A percentile compares a stretch with the other conserved stretches of the same genome.
Evolutionary conservation across 2,113 vertebrate species (phyloP).

Genomic region (Phoxinus phoxinus): DNA sequence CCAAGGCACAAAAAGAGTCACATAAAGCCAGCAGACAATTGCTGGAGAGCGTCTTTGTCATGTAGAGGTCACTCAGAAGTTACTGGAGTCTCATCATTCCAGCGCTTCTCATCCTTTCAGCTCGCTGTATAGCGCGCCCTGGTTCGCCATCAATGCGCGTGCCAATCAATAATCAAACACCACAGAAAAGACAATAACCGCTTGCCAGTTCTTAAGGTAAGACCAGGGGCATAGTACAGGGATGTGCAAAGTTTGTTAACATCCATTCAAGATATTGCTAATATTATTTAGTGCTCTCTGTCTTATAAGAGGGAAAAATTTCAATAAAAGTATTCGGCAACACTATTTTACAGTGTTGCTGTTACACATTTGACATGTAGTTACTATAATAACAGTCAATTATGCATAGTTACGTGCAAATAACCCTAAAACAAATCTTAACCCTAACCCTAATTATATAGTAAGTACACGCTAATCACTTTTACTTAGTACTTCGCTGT

Average conservation of each 20-base stretch:
- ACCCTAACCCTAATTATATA: no score
- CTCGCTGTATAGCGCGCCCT: conserved; percentile 65
- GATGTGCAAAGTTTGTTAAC: background rate
- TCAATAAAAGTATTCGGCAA: no score
- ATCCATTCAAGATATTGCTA: background rate
- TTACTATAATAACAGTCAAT: no score
- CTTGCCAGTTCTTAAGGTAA: conserved; percentile 27
- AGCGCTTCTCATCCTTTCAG: conserved; percentile 71
- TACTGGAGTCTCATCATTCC: conserved; percentile 89
- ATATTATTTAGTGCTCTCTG: background rate
- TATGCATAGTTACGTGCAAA: no score
- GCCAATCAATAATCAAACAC: conserved; percentile 75
- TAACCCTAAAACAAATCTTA: no score
- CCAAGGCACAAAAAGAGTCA: conserved; percentile 75
- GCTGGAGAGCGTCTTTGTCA: conserved; percentile 90
- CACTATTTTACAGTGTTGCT: no score
- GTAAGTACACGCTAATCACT: no score
- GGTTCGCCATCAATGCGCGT: conserved; percentile 66
- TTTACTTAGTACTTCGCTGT: no score
- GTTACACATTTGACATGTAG: no score
- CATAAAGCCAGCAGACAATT: conserved; percentile 80
- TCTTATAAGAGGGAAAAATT: background rate
- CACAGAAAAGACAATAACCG: conserved; percentile 42
- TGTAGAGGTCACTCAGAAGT: conserved; percentile 97
- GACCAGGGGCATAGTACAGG: background rate